Base-by-base conservation (phyloP, 2,888 invertebrate species). In the Yponomeuta plumbellus region DNA sequence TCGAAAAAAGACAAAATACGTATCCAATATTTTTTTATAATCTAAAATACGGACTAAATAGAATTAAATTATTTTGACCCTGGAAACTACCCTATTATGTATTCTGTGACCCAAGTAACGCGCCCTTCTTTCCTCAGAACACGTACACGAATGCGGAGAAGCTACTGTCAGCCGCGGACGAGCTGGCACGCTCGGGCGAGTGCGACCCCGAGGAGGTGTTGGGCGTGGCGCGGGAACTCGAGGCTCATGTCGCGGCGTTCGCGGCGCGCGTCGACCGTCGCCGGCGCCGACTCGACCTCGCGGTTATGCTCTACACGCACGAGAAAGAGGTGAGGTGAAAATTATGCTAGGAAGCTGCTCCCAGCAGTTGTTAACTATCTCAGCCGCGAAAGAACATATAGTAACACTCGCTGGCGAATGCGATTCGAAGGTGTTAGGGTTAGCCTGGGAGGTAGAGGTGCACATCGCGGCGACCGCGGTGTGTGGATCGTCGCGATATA, bases 61-160 rank as follows among this genome's bases (percentile, higher is more conserved):
- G n/a, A n/a, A n/a, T n/a, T n/a, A n/a, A n/a, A n/a, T n/a, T n/a
- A n/a, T n/a, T n/a, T n/a, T n/a, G n/a, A n/a, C n/a, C n/a, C n/a
- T n/a, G n/a, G n/a, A n/a, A n/a, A n/a, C n/a, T n/a, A n/a, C n/a
- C n/a, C n/a, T n/a, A n/a, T n/a, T n/a, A n/a, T n/a, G n/a, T n/a
- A n/a, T n/a, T n/a, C n/a, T n/a, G n/a, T n/a, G n/a, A n/a, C 8
- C 34, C 34, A 34, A 34, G 8, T 34, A 6, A 34, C 34, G 8
- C 34, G 4, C 3, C 13, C 17, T 13, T 52, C 8, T 17, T 17
- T 22, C 52, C 0, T 34, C 92, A 98, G 95, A 99, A 99, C 81
- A 99, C 99, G 2, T 99, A 99, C 80, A 98, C 98, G 68, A 99
- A 99, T 92, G 99, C 99, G 0, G 98, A 99, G 81, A 99, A 99